phyloP scores from a whole-genome alignment of 2,797 vertebrate species.

The Tinamus major region DNA sequence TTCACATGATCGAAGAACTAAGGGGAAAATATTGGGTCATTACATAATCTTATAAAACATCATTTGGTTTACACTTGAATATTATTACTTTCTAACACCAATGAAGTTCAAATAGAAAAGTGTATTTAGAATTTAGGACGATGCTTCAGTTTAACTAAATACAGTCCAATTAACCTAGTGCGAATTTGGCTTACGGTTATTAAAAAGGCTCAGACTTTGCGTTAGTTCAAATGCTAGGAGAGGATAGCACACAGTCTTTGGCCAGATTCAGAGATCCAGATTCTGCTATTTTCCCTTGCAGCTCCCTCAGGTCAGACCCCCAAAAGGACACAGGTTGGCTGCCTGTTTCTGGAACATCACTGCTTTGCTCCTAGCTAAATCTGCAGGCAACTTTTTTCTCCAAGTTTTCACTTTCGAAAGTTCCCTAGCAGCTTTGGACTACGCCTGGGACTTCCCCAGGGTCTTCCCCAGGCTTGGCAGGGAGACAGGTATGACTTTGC shows the following conservation, averaged over 20 bases:
- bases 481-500: not conserved
- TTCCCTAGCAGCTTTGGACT: not conserved
- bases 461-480: not conserved
- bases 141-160: not conserved
- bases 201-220: not conserved
- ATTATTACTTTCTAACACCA: not conserved
- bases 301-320: not conserved
- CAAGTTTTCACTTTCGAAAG: not conserved
- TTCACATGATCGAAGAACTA: constrained; percentile 96
- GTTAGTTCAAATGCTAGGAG: not conserved
- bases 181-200: not conserved
- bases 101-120: not conserved
- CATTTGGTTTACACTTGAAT: not conserved
- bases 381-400: not conserved
- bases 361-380: not conserved
- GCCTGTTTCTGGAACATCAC: not conserved
- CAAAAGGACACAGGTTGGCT: not conserved
- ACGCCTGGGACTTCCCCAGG: not conserved
- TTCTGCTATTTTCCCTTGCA: not conserved
- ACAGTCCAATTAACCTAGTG: not conserved
- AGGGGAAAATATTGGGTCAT: constrained; percentile 24
- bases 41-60: not conserved
- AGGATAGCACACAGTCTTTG: not conserved
- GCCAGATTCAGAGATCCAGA: not conserved
- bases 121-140: not conserved